Evolutionary conservation across 2,888 invertebrate genomes (phyloP), one percentile per base, ranked within the genome.

Genomic region (Megamerina dolium): DNA sequence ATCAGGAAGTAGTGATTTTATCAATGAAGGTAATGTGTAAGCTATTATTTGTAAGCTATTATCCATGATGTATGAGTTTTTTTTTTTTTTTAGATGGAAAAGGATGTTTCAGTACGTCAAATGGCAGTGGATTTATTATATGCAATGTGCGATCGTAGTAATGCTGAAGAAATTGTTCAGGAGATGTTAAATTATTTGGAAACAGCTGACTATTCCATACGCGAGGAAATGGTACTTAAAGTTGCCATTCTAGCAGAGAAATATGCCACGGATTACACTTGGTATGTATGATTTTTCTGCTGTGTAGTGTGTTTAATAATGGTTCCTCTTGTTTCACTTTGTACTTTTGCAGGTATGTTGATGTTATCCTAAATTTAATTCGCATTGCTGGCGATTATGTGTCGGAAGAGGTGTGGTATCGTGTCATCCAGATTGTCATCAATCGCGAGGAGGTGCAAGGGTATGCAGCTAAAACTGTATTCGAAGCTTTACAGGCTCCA

Each of bases 201-300:
- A 77, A 95, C 96, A 18, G 99, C 99, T 43, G 99, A 99, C 74
- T 99, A 99, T 74, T 97, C 97, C 19, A 99, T 99, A 60, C 80
- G 99, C 55, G 99, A 99, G 75, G 99, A 99, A 76, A 99, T 99
- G 99, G 99, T 99, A 29, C 76, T 99, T 37, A 99, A 99, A 75
- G 97, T 99, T 50, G 99, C 99, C 40, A 99, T 99, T 64, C 75
- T 99, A 52, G 94, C 99, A 35, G 99, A 99, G 73, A 99, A 97
- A 74, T 99, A 99, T 74, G 97, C 99, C 14, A 93, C 95, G 37
- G 99, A 99, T 73, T 99, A 95, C 67, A 97, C 96, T 37, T 99
- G 99, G 99, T 96, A 76, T n/a, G 8, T 19, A 8, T 6, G 31
- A 13, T 39, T 39, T 20, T 26, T 3, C 18, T 26, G 30, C 20